These are phyloP conservation scores for Lamellibrachia columna DNA, from an alignment of 2,888 invertebrate species.

Conservation along the genomic window DNA sequence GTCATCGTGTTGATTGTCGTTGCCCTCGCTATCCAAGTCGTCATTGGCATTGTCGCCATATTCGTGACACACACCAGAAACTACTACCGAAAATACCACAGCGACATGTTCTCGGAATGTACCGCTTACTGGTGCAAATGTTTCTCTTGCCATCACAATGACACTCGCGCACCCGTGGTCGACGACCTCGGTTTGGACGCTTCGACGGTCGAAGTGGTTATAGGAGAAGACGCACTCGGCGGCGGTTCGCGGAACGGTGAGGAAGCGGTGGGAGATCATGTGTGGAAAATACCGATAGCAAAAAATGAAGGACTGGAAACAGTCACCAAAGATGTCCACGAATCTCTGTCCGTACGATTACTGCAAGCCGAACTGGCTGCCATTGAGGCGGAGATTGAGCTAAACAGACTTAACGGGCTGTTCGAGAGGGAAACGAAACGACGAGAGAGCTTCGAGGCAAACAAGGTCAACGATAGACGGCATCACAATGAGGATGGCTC, in stretches of 20 bases:
- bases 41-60: slow-evolving; percentile 17
- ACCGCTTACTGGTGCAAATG: neutral
- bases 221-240: neutral
- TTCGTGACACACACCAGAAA: slow-evolving; percentile 22
- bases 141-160: neutral
- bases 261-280: neutral
- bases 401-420: neutral
- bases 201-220: neutral
- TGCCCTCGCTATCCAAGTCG: slow-evolving; percentile 18
- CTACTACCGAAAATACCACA: neutral
- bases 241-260: neutral
- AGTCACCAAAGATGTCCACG: neutral
- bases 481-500: neutral
- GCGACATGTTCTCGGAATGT: neutral
- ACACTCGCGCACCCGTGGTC: neutral
- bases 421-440: neutral
- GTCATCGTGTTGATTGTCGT: slow-evolving; percentile 7
- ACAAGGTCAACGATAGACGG: neutral
- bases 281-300: neutral
- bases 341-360: neutral
- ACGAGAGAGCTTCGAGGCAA: neutral
- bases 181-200: neutral
- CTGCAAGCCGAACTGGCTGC: slow-evolving; percentile 18
- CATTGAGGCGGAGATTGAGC: neutral
- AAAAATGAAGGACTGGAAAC: neutral